A percentile compares a stretch with the other conserved stretches of the same genome.
phyloP scores from a whole-genome alignment of 2,888 invertebrate species.

The Hydroisotoma schaefferi region DNA sequence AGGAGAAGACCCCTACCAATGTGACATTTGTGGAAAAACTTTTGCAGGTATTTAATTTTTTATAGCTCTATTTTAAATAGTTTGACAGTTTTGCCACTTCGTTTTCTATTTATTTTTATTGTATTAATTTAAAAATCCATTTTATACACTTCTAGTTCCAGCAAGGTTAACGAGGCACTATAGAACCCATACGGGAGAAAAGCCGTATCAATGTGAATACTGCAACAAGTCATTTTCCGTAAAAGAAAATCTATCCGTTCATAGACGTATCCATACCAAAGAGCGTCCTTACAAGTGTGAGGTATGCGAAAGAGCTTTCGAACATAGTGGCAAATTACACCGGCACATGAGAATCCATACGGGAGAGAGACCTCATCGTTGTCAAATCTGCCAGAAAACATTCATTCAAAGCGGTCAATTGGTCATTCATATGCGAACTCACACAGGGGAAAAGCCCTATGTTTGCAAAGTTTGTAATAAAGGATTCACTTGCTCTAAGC shows the following conservation, averaged over 20 bases:
- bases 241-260: conserved; percentile 86
- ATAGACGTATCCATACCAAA: conserved; percentile 82
- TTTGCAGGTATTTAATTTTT: conserved; percentile 59
- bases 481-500: conserved; percentile 88
- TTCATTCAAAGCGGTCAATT: conserved; percentile 88
- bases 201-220: conserved; percentile 86
- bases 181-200: conserved; percentile 84
- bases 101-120: not conserved
- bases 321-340: conserved; percentile 84
- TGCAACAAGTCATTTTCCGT: conserved; percentile 90
- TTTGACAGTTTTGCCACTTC: not conserved
- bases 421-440: conserved; percentile 85
- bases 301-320: conserved; percentile 82
- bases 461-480: conserved; percentile 78
- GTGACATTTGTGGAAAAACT: conserved; percentile 85
- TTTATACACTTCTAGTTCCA: conserved; percentile 59
- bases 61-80: not conserved
- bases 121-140: not conserved
- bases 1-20: conserved; percentile 70
- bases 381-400: conserved; percentile 80
- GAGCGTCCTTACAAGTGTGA: conserved; percentile 86
- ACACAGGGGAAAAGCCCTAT: conserved; percentile 65
- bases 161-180: conserved; percentile 80
- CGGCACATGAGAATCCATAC: conserved; percentile 88
- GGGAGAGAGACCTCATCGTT: conserved; percentile 74